Evolutionary conservation across 2,797 vertebrate genomes (phyloP).

Genomic region (Selene dorsalis): DNA sequence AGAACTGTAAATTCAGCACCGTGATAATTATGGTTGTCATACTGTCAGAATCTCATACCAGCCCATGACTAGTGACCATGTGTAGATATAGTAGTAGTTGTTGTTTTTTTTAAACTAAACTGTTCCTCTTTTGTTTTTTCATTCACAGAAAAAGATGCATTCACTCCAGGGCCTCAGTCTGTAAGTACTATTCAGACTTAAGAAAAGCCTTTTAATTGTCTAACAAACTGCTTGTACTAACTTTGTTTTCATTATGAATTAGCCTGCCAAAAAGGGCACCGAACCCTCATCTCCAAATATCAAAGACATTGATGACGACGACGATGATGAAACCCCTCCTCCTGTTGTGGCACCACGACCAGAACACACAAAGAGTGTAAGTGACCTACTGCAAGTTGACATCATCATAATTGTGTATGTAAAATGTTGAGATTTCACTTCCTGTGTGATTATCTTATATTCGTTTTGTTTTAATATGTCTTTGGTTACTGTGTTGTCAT

Average conservation of each 20-base stretch:
- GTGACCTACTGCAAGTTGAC: conserved; percentile 47
- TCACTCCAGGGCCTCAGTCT: conserved; percentile 90
- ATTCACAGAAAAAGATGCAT: conserved; percentile 92
- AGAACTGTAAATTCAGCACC: too few species aligned
- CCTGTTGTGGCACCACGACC: conserved; percentile 95
- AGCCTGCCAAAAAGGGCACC: conserved; percentile 91
- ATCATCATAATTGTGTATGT: background rate
- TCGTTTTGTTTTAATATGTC: background rate
- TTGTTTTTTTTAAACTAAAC: background rate
- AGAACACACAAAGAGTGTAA: conserved; percentile 97
- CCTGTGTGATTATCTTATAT: background rate
- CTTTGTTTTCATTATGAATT: conserved; percentile 28
- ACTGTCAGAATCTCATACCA: too few species aligned
- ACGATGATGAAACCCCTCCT: conserved; percentile 92
- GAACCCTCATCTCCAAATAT: conserved; percentile 87
- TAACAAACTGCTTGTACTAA: background rate
- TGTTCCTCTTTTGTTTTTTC: background rate
- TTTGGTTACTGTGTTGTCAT: conserved; percentile 9
- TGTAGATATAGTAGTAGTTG: background rate
- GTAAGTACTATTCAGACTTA: conserved; percentile 83
- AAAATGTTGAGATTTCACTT: background rate
- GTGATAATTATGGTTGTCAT: too few species aligned
- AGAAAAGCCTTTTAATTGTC: background rate
- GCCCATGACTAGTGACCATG: background rate
- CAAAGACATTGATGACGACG: conserved; percentile 89